Evolutionary conservation across 2,797 vertebrate species (phyloP).

Genomic region (Aldrovandia affinis): DNA sequence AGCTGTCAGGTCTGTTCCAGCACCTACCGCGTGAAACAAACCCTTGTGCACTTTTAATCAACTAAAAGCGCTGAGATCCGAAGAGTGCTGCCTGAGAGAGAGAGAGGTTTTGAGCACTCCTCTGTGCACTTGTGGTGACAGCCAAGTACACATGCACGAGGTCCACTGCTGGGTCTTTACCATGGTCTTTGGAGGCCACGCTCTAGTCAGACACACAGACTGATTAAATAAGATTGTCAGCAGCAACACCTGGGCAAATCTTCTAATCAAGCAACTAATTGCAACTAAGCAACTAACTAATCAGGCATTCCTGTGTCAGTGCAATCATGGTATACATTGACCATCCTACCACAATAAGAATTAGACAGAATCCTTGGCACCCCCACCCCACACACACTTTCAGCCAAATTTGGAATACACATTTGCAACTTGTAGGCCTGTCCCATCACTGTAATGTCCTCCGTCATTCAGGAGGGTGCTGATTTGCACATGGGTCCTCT

Average conservation of each 20-base stretch:
- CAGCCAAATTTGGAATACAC: too few relatives aligned
- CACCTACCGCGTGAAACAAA: constrained; percentile 71
- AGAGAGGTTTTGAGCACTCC: neutral
- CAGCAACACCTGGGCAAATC: constrained; percentile 43
- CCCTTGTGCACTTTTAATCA: constrained; percentile 74
- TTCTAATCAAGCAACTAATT: constrained; percentile 39
- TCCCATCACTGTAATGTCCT: too few relatives aligned
- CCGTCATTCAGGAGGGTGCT: too few relatives aligned
- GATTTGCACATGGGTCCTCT: too few relatives aligned
- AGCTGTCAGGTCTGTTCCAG: constrained; percentile 70
- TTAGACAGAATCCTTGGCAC: neutral
- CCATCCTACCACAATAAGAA: neutral
- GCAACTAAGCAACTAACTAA: too few relatives aligned
- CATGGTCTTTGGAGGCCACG: too few relatives aligned
- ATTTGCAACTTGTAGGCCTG: too few relatives aligned
- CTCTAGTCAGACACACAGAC: neutral
- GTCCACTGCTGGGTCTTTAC: neutral
- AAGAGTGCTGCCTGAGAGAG: constrained; percentile 42
- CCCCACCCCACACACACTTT: too few relatives aligned
- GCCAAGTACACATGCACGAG: constrained; percentile 46
- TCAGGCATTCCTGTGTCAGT: neutral
- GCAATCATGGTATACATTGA: neutral
- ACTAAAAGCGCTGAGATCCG: constrained; percentile 68
- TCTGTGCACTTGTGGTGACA: constrained; percentile 4
- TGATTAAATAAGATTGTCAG: constrained; percentile 43